phyloP scores from a whole-genome alignment of 1,140 invertebrate genomes.

The Pristionchus pacificus region DNA sequence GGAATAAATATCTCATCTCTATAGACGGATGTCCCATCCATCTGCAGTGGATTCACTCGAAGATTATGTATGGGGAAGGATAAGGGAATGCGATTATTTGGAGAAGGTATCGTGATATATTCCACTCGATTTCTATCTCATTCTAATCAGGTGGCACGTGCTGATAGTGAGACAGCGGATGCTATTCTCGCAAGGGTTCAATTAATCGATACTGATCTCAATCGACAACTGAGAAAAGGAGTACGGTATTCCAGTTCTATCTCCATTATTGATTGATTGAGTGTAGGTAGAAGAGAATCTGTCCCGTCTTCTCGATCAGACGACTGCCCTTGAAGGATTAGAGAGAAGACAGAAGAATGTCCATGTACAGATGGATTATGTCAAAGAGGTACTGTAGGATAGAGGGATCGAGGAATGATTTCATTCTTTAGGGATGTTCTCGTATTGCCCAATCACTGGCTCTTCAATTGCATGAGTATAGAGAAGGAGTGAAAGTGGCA shows the following conservation, averaged over 20 bases:
- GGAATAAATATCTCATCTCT: no score
- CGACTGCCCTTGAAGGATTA: slow-evolving; percentile 48
- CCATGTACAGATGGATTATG: slow-evolving; percentile 28
- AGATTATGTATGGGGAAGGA: slow-evolving; percentile 51
- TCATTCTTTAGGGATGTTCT: background rate
- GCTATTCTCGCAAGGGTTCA: slow-evolving; percentile 22
- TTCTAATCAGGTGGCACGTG: background rate
- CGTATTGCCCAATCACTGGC: background rate
- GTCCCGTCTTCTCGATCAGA: slow-evolving; percentile 50
- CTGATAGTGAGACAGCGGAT: slow-evolving; percentile 14
- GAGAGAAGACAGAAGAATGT: slow-evolving; percentile 37
- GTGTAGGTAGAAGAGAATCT: slow-evolving; percentile 54
- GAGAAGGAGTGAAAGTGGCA: background rate
- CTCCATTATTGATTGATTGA: background rate
- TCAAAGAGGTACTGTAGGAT: slow-evolving; percentile 17
- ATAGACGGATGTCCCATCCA: background rate
- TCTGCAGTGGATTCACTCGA: slow-evolving; percentile 41
- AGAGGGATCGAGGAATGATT: slow-evolving; percentile 39
- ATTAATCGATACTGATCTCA: slow-evolving; percentile 32
- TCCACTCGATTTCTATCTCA: background rate
- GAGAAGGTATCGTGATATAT: slow-evolving; percentile 23
- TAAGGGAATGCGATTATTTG: slow-evolving; percentile 49
- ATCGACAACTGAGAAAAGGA: slow-evolving; percentile 33
- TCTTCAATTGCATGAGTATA: background rate
- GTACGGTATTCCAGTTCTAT: slow-evolving; percentile 2